phyloP scores from a whole-genome alignment of 2,888 invertebrate genomes.

The Selenia dentaria region DNA sequence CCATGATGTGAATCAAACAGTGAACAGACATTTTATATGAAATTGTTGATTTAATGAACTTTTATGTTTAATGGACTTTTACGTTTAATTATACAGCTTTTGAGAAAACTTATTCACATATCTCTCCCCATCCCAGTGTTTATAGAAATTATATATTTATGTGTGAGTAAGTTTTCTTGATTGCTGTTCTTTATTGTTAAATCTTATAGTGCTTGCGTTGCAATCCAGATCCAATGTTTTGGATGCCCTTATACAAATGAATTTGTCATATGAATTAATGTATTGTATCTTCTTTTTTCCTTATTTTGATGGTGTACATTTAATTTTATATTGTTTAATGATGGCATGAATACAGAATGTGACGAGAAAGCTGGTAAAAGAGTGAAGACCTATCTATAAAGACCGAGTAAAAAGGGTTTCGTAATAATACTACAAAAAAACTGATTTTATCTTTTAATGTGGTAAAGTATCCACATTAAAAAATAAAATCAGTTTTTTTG shows the following conservation, averaged over 20 bases:
- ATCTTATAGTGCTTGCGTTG: conserved; percentile 29
- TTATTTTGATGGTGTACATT: too few relatives aligned
- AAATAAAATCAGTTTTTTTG: too few relatives aligned
- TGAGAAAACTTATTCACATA: conserved; percentile 34
- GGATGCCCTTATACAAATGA: not conserved
- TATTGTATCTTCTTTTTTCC: not conserved
- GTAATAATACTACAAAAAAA: too few relatives aligned
- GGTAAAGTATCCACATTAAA: too few relatives aligned
- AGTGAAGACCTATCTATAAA: too few relatives aligned
- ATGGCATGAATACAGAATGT: too few relatives aligned
- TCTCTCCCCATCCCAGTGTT: conserved; percentile 3
- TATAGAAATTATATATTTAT: conserved; percentile 12
- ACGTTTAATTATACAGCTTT: conserved; percentile 38
- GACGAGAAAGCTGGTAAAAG: too few relatives aligned
- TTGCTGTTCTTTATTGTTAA: conserved; percentile 16
- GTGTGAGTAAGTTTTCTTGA: conserved; percentile 19
- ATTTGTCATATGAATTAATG: not conserved
- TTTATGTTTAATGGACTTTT: conserved; percentile 44
- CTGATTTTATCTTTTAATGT: too few relatives aligned
- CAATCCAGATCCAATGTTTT: too few relatives aligned
- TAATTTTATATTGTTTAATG: too few relatives aligned
- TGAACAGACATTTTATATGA: conserved; percentile 46
- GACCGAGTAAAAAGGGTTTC: too few relatives aligned
- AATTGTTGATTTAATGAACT: conserved; percentile 47
- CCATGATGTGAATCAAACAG: conserved; percentile 48